Percentiles rank a stretch among this genome's conserved stretches.
Conservation (phyloP, 1,140 invertebrate species). For the Helicorthomorpha holstii region DNA sequence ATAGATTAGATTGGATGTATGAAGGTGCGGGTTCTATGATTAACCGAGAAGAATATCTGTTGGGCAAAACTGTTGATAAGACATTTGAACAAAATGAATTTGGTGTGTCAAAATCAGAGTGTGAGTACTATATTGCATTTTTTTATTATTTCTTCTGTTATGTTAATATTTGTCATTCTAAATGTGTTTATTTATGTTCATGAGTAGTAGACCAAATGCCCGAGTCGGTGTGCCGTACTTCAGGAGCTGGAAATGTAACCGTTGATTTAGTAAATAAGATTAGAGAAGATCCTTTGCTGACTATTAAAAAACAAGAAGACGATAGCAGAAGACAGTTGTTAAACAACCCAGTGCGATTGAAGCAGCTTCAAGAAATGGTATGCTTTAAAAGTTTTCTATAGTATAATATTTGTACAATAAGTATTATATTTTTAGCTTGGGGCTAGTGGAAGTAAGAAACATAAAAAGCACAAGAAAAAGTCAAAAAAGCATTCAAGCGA, state of each 20-base stretch:
- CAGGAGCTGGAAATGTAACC: constrained; percentile 11
- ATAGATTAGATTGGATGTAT: constrained; percentile 74
- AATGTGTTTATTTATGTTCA: too few species aligned
- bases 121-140: neutral
- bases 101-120: too few species aligned
- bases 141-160: neutral
- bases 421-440: constrained; percentile 5
- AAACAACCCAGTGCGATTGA: constrained; percentile 78
- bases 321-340: constrained; percentile 59
- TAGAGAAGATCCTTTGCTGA: constrained; percentile 73
- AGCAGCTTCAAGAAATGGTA: constrained; percentile 59
- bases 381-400: constrained; percentile 17
- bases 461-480: constrained; percentile 15
- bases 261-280: constrained; percentile 66
- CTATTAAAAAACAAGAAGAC: constrained; percentile 67
- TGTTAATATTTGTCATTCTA: neutral
- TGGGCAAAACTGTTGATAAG: constrained; percentile 75
- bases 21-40: constrained; percentile 54
- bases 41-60: constrained; percentile 72
- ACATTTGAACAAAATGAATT: constrained; percentile 59
- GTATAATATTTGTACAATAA: constrained; percentile 5
- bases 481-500: constrained; percentile 10
- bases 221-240: neutral
- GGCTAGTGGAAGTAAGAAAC: constrained; percentile 15
- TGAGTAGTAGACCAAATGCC: constrained; percentile 1